Conservation (phyloP, 1,140 invertebrate genomes). For the Panagrolaimus sp. region DNA sequence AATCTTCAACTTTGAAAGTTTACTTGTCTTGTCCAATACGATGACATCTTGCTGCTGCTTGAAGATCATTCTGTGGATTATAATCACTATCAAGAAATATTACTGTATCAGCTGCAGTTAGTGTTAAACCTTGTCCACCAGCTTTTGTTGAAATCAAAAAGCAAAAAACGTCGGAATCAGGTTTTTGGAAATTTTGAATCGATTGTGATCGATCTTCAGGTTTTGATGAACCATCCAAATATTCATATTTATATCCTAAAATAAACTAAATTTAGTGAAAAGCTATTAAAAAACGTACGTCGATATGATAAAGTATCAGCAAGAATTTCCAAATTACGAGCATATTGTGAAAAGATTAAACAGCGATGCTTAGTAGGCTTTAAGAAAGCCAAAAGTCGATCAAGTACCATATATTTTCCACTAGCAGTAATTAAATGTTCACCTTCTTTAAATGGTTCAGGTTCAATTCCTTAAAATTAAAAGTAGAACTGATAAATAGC, state of each 20-base stretch:
- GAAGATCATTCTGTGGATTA: conserved; percentile 62
- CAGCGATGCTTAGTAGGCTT: conserved; percentile 83
- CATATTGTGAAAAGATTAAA: conserved; percentile 73
- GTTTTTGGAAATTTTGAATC: conserved; percentile 29
- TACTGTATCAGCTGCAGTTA: conserved; percentile 60
- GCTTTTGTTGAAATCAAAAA: conserved; percentile 28
- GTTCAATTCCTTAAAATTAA: conserved; percentile 9
- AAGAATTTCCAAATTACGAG: conserved; percentile 18
- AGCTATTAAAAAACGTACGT: no score
- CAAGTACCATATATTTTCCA: conserved; percentile 82
- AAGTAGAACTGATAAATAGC: no score
- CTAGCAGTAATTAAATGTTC: conserved; percentile 60
- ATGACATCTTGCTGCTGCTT: conserved; percentile 60
- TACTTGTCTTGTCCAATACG: conserved; percentile 60
- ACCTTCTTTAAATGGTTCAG: conserved; percentile 55
- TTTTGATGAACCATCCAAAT: background rate
- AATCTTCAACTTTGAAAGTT: no score
- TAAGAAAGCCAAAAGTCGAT: conserved; percentile 73
- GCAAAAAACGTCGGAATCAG: conserved; percentile 25
- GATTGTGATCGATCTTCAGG: background rate
- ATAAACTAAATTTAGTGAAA: background rate
- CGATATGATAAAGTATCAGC: background rate
- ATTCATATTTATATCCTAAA: background rate
- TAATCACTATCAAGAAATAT: conserved; percentile 61
- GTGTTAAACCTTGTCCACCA: conserved; percentile 60